These are phyloP conservation scores for Rattus norvegicus DNA, from an alignment of 2,113 vertebrate species.

Conservation along the genomic window DNA sequence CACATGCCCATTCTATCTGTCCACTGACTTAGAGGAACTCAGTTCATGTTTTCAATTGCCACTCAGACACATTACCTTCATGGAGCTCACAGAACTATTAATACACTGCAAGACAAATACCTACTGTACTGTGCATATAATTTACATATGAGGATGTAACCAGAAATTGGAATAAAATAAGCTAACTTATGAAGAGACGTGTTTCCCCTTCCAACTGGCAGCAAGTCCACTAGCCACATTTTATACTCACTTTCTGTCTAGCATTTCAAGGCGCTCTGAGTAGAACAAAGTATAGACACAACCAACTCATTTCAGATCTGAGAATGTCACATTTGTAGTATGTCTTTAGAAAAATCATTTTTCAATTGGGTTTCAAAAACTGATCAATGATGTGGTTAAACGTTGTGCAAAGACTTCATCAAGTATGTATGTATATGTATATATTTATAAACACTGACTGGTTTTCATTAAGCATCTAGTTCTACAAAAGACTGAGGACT, in stretches of 20 bases:
- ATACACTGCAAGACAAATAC: background rate
- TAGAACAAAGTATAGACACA: background rate
- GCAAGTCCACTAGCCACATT: background rate
- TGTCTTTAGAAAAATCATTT: background rate
- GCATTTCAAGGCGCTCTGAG: background rate
- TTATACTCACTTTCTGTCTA: background rate
- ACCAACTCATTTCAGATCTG: background rate
- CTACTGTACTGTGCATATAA: background rate
- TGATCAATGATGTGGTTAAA: background rate
- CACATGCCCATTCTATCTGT: background rate
- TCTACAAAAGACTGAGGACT: background rate
- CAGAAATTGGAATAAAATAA: slow-evolving; percentile 21
- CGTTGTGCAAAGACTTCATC: background rate
- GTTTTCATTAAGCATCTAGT: background rate
- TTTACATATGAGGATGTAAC: background rate
- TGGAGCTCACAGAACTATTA: background rate
- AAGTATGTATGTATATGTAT: background rate
- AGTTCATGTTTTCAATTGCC: background rate
- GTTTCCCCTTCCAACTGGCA: background rate
- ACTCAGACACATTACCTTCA: background rate
- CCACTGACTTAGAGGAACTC: background rate
- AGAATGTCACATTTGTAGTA: background rate
- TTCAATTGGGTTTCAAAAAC: background rate
- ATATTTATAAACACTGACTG: background rate
- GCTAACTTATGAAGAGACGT: background rate